These are phyloP conservation scores for Hydrotaea diabolus DNA, from an alignment of 2,888 invertebrate genomes.

Conservation along the genomic window DNA sequence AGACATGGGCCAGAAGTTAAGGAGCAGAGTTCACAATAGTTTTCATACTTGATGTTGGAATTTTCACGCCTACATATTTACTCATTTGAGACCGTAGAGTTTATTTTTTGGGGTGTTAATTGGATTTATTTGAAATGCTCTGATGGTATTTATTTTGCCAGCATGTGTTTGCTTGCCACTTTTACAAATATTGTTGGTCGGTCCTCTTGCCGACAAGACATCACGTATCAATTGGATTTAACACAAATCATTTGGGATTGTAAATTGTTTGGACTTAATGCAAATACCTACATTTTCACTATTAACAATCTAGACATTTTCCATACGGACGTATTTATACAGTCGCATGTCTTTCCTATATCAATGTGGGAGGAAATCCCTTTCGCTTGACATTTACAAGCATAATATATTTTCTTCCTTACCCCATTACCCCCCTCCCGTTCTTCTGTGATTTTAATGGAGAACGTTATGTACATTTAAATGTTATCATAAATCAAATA, in stretches of 20 bases:
- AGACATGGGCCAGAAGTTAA: not conserved
- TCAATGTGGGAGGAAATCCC: not conserved
- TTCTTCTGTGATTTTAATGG: too few species aligned
- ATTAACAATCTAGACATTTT: not conserved
- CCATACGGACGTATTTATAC: not conserved
- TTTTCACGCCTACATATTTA: conserved; percentile 44
- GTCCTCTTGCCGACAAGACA: not conserved
- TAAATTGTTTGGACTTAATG: conserved; percentile 31
- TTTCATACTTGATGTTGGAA: conserved; percentile 9
- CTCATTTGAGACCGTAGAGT: not conserved
- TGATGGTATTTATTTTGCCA: conserved; percentile 7
- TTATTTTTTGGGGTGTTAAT: conserved; percentile 28
- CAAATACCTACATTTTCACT: not conserved
- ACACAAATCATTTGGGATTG: conserved; percentile 39
- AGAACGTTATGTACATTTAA: too few species aligned
- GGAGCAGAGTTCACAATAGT: conserved; percentile 43
- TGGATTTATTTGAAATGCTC: conserved; percentile 34
- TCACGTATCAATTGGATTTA: conserved; percentile 41
- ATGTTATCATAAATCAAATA: too few species aligned
- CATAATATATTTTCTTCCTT: too few species aligned
- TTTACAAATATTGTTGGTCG: not conserved
- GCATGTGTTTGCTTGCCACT: not conserved
- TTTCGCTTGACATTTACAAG: not conserved
- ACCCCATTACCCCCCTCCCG: too few species aligned
- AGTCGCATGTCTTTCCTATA: not conserved